These are phyloP conservation scores for Zhengitettix transpicula DNA, from an alignment of 2,888 invertebrate species.

Conservation along the genomic window DNA sequence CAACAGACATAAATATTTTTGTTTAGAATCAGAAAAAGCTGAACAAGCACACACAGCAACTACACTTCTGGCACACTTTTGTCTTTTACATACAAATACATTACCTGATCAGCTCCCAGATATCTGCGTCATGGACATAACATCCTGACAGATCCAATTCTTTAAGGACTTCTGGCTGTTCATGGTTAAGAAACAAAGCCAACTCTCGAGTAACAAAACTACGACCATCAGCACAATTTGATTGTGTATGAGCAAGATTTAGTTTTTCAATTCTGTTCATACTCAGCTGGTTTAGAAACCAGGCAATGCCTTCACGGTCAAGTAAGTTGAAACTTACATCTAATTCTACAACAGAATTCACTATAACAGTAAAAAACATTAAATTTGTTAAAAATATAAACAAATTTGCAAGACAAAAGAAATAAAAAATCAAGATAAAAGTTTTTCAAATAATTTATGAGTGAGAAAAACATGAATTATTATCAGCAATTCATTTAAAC, in stretches of 20 bases:
- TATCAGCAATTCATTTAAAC: too few species aligned
- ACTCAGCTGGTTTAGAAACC: neutral
- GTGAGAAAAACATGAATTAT: too few species aligned
- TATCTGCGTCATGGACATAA: neutral
- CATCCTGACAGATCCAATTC: neutral
- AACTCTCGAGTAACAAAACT: neutral
- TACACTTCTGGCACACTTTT: too few species aligned
- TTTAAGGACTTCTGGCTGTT: neutral
- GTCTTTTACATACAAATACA: too few species aligned
- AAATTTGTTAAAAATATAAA: neutral
- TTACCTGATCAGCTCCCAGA: neutral
- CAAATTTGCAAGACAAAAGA: too few species aligned
- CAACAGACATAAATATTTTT: too few species aligned
- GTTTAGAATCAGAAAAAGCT: too few species aligned
- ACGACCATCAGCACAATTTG: neutral
- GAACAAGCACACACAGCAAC: too few species aligned
- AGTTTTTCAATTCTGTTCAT: neutral
- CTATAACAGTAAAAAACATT: neutral
- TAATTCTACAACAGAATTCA: neutral
- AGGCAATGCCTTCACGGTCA: neutral
- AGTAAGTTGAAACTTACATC: neutral
- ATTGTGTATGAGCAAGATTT: neutral
- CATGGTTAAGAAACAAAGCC: neutral
- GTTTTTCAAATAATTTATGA: too few species aligned
- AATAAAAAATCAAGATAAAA: too few species aligned